These are phyloP conservation scores for Eugnorisma glareosa DNA, from an alignment of 2,888 invertebrate species.

Conservation along the genomic window DNA sequence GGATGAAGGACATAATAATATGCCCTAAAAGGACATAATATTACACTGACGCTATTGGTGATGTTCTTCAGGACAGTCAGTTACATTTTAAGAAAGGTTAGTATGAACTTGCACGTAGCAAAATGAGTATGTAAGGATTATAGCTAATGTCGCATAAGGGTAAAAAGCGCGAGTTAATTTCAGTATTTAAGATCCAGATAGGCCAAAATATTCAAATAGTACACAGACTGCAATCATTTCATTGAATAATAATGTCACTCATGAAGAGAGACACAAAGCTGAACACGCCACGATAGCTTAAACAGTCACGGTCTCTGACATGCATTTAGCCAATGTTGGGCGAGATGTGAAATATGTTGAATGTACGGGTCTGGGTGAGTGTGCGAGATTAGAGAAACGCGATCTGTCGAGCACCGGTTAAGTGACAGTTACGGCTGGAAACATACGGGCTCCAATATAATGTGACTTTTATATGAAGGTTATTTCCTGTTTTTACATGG, in stretches of 20 bases:
- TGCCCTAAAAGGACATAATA: too few relatives aligned
- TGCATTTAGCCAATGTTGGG: conserved; percentile 28
- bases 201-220: background rate
- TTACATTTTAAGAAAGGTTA: background rate
- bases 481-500: conserved; percentile 39
- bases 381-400: conserved; percentile 38
- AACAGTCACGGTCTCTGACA: conserved; percentile 15
- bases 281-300: background rate
- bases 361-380: conserved; percentile 32
- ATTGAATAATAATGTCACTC: conserved; percentile 7
- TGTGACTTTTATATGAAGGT: conserved; percentile 44
- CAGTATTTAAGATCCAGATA: background rate
- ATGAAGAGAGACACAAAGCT: background rate
- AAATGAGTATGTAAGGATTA: background rate
- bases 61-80: background rate
- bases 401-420: conserved; percentile 42
- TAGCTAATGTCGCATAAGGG: background rate
- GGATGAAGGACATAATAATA: background rate
- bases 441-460: conserved; percentile 35
- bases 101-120: background rate
- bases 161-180: background rate
- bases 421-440: conserved; percentile 48
- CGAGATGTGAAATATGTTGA: conserved; percentile 36
- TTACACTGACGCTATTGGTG: background rate
- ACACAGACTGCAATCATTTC: background rate